These are phyloP conservation scores for Anguilla obscura DNA, from an alignment of 2,797 vertebrate species.

Conservation along the genomic window DNA sequence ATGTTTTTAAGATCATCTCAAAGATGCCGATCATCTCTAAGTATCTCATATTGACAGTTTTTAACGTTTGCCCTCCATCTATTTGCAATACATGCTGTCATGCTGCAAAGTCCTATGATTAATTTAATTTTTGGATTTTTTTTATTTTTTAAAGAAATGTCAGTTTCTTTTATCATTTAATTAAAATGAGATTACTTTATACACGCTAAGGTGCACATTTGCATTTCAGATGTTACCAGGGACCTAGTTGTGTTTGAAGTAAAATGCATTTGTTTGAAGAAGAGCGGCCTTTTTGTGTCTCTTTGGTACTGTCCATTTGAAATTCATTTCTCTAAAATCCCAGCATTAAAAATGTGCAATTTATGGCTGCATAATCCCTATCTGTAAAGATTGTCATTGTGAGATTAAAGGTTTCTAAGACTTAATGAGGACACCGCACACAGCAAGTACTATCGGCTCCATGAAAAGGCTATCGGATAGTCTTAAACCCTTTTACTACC, in stretches of 20 bases:
- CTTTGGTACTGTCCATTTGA: not conserved
- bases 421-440: not conserved
- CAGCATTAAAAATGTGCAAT: not conserved
- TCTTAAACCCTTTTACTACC: not conserved
- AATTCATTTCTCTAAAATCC: not conserved
- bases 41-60: no score
- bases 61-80: no score
- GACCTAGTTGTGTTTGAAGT: not conserved
- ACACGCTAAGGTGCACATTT: not conserved
- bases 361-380: not conserved
- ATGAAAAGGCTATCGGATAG: not conserved
- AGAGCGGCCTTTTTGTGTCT: not conserved
- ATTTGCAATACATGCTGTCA: not conserved
- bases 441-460: not conserved
- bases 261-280: conserved; percentile 13
- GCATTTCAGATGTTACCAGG: conserved; percentile 12
- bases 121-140: not conserved
- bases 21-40: no score
- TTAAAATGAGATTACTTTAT: not conserved
- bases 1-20: no score
- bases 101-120: not conserved
- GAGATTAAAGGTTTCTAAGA: not conserved
- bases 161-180: not conserved
- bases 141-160: not conserved
- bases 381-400: not conserved